Base-by-base conservation (phyloP, 2,113 vertebrate species). In the Xyrauchen texanus region DNA sequence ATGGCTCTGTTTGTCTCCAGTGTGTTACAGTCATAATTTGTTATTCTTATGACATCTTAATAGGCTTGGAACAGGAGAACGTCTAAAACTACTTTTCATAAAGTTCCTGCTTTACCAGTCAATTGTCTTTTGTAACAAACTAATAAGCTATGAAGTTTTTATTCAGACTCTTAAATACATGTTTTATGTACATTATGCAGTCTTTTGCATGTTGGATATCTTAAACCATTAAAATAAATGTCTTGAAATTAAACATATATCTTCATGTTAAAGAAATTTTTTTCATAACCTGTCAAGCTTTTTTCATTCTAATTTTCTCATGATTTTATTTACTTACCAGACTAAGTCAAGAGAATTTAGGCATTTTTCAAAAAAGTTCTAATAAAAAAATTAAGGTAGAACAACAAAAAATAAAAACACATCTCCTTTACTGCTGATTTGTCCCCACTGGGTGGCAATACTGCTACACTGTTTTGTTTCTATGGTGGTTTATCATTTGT, bases 371-470 rank as follows among this genome's bases (percentile, higher is more conserved):
- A 1, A 34, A 34, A 34, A 34, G 21, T 34, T 34, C 21, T 34
- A 34, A 34, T 34, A 34, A 34, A 34, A 34, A 34, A 34, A 34
- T 34, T 34, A 34, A 34, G 21, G 21, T 34, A 34, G 21, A 34
- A 34, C 21, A 34, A 34, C 21, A 34, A 34, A 1, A 34, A 34
- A 34, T 34, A 34, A 34, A 44, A n/a, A 64, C 5, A 15, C 0
- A 34, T 52, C 34, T 49, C 42, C 21, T 53, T 6, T 9, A 4
- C 34, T 4, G 16, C 46, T 62, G 9, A 49, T 62, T 78, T 60
- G 15, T 57, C 60, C 15, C 42, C 81, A 82, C 68, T 64, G 76
- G 78, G 65, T 66, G 82, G 82, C 82, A 49, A 62, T 63, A 52
- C 65, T 80, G 60, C 66, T 53, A 60, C 21, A 79, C 55, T 61